Base-by-base conservation (phyloP, 2,888 invertebrate genomes). In the Chelonus formosanus region DNA sequence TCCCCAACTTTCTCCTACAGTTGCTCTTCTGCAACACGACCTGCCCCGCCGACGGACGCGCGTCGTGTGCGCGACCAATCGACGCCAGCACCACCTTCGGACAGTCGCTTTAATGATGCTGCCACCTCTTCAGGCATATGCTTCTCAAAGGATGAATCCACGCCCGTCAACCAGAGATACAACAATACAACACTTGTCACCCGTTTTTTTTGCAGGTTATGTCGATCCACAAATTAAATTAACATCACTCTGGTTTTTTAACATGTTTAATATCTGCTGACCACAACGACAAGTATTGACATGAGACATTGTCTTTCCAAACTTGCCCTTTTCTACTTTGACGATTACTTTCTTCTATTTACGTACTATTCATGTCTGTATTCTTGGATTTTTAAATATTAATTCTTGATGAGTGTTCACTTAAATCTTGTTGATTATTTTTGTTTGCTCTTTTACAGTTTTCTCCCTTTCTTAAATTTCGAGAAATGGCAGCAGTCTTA, bases 401-500 rank as follows among this genome's bases (percentile, higher is more conserved):
- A 20, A 20, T 20, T 20, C 20, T 20, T 20, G 20, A 20, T 20
- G 20, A 20, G 20, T 20, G 20, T 20, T 20, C 20, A 20, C 20
- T 20, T 20, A 20, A 1, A 20, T 20, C 20, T 20, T 20, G 20
- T 1, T 20, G 20, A 20, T 20, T 20, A 20, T 20, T 20, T 20
- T 20, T 20, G n/a, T 20, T 20, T 20, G 20, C 20, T 20, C 20
- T 20, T 20, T 20, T 20, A 20, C 20, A 20, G 20, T 20, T 20
- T 20, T 20, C 20, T 20, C 20, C 20, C 20, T 20, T 20, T 20
- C 20, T 20, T 20, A 20, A 20, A 20, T 20, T 20, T 20, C 20
- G 20, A 20, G 20, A 20, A 20, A 20, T 20, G 20, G 45, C 53
- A 56, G 53, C 75, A 77, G 74, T 77, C 78, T 82, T 79, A 83